Evolutionary conservation across 2,113 vertebrate species (phyloP).

Genomic region (Regulus satrapa): DNA sequence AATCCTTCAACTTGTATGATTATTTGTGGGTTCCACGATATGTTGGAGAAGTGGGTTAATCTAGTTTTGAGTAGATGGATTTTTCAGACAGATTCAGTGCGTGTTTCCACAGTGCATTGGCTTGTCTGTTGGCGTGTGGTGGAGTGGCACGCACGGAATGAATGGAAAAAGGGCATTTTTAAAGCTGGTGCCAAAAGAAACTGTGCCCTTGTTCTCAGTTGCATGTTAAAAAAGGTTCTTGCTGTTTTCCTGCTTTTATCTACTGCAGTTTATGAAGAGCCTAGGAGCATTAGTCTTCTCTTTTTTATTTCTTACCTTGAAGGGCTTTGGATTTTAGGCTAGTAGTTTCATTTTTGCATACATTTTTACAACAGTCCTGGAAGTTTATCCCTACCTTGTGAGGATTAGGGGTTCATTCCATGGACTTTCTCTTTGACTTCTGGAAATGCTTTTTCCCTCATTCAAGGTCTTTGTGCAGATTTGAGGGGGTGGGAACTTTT

Average conservation of each 20-base stretch:
- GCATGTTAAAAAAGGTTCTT: background rate
- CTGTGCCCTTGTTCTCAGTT: background rate
- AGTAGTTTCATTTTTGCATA: background rate
- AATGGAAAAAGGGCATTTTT: background rate
- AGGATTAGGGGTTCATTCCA: background rate
- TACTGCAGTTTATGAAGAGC: background rate
- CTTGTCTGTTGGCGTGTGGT: rapidly evolving
- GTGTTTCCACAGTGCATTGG: background rate
- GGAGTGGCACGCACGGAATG: rapidly evolving
- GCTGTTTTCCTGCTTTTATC: background rate
- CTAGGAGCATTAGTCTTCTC: background rate
- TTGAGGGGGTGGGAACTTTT: background rate
- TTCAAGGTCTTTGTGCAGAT: background rate
- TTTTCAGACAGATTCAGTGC: background rate
- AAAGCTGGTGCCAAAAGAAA: background rate
- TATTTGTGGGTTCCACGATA: background rate
- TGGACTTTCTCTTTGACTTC: background rate
- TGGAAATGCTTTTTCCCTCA: background rate
- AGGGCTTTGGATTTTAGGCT: background rate
- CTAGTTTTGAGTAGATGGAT: background rate
- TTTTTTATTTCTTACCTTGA: background rate
- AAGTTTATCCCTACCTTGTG: background rate
- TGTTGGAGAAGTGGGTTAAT: background rate
- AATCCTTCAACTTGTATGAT: background rate
- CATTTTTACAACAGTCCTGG: rapidly evolving